Evolutionary conservation across 1,140 invertebrate genomes (phyloP).

Genomic region (Coboldia fuscipes): DNA sequence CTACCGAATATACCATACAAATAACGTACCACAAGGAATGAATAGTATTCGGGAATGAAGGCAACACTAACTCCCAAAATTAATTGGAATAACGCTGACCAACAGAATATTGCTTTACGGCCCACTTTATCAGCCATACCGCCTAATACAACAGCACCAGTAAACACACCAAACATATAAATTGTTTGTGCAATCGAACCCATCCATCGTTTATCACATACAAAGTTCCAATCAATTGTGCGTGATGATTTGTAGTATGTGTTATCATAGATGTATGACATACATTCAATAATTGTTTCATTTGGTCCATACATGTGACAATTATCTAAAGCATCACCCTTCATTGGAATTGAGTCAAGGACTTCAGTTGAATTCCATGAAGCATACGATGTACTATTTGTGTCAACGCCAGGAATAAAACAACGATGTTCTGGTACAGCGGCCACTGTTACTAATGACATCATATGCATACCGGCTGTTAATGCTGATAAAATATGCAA

Average conservation of each 20-base stretch:
- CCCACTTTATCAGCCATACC: conserved; percentile 71
- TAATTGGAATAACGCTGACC: conserved; percentile 46
- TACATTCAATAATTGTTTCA: conserved; percentile 27
- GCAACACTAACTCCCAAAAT: conserved; percentile 47
- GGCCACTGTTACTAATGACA: conserved; percentile 51
- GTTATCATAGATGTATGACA: conserved; percentile 44
- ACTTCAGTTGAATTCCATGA: conserved; percentile 29
- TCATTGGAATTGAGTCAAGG: conserved; percentile 25
- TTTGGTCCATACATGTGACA: conserved; percentile 27
- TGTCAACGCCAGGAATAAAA: conserved; percentile 32
- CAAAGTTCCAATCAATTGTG: conserved; percentile 64
- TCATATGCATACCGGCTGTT: conserved; percentile 59
- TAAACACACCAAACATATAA: conserved; percentile 81
- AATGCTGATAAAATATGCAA: conserved; percentile 51
- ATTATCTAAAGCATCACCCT: conserved; percentile 25
- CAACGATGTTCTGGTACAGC: conserved; percentile 55
- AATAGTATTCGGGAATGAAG: conserved; percentile 49
- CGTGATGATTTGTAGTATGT: conserved; percentile 45
- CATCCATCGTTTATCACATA: conserved; percentile 63
- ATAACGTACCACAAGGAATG: conserved; percentile 44
- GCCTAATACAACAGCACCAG: conserved; percentile 65
- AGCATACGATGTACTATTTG: conserved; percentile 22
- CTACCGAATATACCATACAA: conserved; percentile 64
- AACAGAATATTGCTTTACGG: conserved; percentile 57
- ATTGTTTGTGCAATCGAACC: conserved; percentile 52